Evolutionary conservation across 2,888 invertebrate genomes (phyloP).

Genomic region (Pycnomerus fuliginosus): DNA sequence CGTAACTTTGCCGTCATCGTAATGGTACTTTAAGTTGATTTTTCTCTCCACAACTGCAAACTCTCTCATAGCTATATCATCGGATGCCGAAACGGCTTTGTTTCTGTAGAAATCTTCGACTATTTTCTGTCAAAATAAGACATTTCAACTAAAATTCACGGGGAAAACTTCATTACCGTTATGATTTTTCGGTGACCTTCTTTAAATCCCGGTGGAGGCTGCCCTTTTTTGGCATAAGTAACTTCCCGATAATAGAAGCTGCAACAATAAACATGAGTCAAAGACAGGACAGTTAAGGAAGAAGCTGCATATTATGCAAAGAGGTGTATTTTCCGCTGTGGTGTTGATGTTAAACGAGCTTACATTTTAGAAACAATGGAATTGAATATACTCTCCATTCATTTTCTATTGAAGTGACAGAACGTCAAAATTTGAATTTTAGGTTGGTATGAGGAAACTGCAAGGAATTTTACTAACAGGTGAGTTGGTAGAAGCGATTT

Average conservation of each 20-base stretch:
- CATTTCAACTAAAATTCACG: slow-evolving; percentile 3
- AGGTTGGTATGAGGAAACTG: too few relatives aligned
- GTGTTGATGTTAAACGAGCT: too few relatives aligned
- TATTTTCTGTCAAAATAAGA: slow-evolving; percentile 28
- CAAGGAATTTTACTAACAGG: too few relatives aligned
- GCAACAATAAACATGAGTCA: slow-evolving; percentile 2
- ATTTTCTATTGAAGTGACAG: too few relatives aligned
- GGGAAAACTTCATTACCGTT: too few relatives aligned
- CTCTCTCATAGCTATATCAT: slow-evolving; percentile 66
- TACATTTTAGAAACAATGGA: too few relatives aligned
- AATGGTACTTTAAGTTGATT: slow-evolving; percentile 65
- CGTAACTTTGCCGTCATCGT: slow-evolving; percentile 61
- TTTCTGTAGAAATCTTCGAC: slow-evolving; percentile 60
- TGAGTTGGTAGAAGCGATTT: too few relatives aligned
- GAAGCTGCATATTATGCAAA: background rate
- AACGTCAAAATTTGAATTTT: too few relatives aligned
- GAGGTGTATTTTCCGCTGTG: too few relatives aligned
- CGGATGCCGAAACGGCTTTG: slow-evolving; percentile 55
- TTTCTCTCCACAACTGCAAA: slow-evolving; percentile 63
- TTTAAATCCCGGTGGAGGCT: slow-evolving; percentile 39
- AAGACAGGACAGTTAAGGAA: background rate
- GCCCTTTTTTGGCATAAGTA: slow-evolving; percentile 45
- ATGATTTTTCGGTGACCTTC: slow-evolving; percentile 46
- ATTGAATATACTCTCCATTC: too few relatives aligned
- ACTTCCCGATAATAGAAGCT: slow-evolving; percentile 49